Conservation (phyloP, 1,140 invertebrate species). For the Drosophila mayri region DNA sequence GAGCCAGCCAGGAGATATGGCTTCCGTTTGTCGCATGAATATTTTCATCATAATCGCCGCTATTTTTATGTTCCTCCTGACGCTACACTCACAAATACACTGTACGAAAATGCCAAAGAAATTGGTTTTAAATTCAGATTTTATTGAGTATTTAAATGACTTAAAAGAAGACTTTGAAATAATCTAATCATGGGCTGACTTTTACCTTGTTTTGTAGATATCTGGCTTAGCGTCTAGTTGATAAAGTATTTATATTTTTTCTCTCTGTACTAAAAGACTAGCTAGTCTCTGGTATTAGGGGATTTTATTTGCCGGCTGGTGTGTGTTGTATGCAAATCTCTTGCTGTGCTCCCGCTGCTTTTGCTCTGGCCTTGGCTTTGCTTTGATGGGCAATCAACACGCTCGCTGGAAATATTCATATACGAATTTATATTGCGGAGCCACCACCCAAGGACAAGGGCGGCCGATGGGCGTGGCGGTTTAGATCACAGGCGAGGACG, state of each 20-base stretch:
- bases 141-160: background rate
- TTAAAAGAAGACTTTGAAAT: too few species aligned
- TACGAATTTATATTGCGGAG: slow-evolving; percentile 9
- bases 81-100: slow-evolving; percentile 32
- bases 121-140: too few species aligned
- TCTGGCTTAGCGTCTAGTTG: background rate
- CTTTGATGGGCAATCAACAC: slow-evolving; percentile 80
- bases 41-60: slow-evolving; percentile 80
- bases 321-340: slow-evolving; percentile 65
- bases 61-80: slow-evolving; percentile 74
- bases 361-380: slow-evolving; percentile 44
- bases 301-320: slow-evolving; percentile 24
- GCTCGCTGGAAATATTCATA: slow-evolving; percentile 50
- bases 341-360: slow-evolving; percentile 48
- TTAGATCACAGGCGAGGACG: slow-evolving; percentile 59
- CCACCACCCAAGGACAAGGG: slow-evolving; percentile 30
- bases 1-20: slow-evolving; percentile 53
- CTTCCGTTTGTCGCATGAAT: slow-evolving; percentile 78
- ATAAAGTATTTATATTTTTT: background rate
- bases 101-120: background rate
- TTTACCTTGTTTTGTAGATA: background rate
- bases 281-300: slow-evolving; percentile 42
- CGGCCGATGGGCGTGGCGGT: slow-evolving; percentile 53
- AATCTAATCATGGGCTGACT: too few species aligned
- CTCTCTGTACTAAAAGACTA: slow-evolving; percentile 12